phyloP scores from a whole-genome alignment of 2,113 vertebrate species.

The Uria aalge region DNA sequence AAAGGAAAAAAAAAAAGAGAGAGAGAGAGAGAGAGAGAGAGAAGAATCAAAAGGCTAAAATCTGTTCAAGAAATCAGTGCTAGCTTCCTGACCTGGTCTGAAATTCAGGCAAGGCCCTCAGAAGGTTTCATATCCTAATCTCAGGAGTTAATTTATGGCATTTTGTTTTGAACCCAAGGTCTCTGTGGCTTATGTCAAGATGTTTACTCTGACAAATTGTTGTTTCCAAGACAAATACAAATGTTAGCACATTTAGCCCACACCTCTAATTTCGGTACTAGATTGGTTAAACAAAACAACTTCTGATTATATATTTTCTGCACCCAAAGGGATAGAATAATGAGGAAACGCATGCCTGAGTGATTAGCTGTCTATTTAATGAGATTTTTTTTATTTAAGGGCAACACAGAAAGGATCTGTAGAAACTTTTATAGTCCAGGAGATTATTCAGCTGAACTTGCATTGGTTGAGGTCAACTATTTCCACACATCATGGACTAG shows the following conservation, averaged over 20 bases:
- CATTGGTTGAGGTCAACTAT: neutral
- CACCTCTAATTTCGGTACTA: neutral
- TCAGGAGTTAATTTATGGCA: neutral
- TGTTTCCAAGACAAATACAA: neutral
- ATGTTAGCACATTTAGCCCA: neutral
- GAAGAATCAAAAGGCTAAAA: neutral
- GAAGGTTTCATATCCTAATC: neutral
- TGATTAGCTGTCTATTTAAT: neutral
- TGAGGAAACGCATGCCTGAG: neutral
- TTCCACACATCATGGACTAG: neutral
- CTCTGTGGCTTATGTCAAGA: neutral
- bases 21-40: no score
- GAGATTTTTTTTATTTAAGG: neutral
- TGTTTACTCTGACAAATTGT: neutral
- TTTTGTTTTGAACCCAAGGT: neutral
- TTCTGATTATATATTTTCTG: neutral
- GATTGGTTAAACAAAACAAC: neutral
- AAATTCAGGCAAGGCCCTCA: neutral
- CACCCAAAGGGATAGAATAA: neutral
- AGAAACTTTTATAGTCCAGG: neutral
- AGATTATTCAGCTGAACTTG: neutral
- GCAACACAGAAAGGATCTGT: neutral
- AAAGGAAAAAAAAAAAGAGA: neutral
- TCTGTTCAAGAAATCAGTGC: neutral
- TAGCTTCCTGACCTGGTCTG: neutral